phyloP scores from a whole-genome alignment of 1,140 invertebrate genomes.

The Calliopsis andreniformis region DNA sequence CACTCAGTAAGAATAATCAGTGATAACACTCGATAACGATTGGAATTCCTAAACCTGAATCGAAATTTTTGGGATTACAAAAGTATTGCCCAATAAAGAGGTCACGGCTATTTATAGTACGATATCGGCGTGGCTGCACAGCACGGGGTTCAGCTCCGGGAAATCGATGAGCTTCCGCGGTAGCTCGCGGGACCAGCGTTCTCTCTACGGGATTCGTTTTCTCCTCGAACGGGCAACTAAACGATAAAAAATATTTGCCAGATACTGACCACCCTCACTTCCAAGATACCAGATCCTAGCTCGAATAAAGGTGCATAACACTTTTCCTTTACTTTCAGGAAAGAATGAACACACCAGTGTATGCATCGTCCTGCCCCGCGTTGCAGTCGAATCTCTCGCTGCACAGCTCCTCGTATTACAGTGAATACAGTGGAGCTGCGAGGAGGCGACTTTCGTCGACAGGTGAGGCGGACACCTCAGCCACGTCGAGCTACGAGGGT shows the following conservation, averaged over 20 bases:
- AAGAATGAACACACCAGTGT: conserved; percentile 72
- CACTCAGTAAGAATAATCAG: too few species aligned
- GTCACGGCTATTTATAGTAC: conserved; percentile 56
- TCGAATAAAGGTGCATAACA: too few species aligned
- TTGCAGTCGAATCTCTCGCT: conserved; percentile 73
- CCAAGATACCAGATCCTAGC: too few species aligned
- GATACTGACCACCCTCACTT: too few species aligned
- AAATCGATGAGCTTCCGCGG: conserved; percentile 55
- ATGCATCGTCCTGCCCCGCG: conserved; percentile 73
- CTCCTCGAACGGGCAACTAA: too few species aligned
- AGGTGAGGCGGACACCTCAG: conserved; percentile 81
- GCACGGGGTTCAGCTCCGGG: conserved; percentile 25
- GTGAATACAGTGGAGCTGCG: conserved; percentile 74
- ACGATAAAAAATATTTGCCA: too few species aligned
- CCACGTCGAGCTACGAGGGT: conserved; percentile 80
- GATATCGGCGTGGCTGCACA: conserved; percentile 22
- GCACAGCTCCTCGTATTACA: conserved; percentile 74
- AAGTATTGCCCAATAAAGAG: conserved; percentile 33
- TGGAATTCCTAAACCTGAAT: background rate
- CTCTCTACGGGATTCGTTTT: conserved; percentile 5
- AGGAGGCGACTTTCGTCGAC: conserved; percentile 78
- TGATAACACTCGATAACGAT: background rate
- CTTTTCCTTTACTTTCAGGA: conserved; percentile 43
- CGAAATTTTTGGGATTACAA: conserved; percentile 8
- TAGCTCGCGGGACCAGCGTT: conserved; percentile 26